Evolutionary conservation across 1,140 invertebrate species (phyloP).

Genomic region (Anthonomus grandis): DNA sequence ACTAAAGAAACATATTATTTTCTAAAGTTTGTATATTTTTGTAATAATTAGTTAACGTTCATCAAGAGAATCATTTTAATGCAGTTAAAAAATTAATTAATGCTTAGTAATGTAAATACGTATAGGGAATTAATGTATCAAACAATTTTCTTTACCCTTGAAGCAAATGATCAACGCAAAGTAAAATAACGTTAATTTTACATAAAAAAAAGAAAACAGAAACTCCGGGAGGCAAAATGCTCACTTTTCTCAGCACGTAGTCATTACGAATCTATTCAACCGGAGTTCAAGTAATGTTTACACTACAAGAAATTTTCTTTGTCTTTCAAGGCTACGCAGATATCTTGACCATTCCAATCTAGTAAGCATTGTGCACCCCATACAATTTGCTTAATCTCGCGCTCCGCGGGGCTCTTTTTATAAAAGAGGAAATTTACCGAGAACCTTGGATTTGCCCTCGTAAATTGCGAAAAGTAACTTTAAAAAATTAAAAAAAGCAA

Average conservation of each 20-base stretch:
- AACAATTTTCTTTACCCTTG: too few species aligned
- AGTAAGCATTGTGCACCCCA: conserved; percentile 22
- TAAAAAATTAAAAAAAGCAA: not conserved
- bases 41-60: too few species aligned
- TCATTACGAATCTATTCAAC: conserved; percentile 3
- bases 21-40: too few species aligned
- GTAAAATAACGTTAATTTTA: too few species aligned
- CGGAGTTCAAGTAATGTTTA: conserved; percentile 21
- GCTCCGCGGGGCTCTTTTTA: conserved; percentile 11
- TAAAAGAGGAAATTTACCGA: conserved; percentile 16
- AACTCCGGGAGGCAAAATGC: too few species aligned
- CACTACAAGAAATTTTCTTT: conserved; percentile 12
- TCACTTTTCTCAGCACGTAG: conserved; percentile 3
- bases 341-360: conserved; percentile 26
- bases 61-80: too few species aligned
- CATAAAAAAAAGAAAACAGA: too few species aligned
- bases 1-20: too few species aligned
- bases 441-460: conserved; percentile 4
- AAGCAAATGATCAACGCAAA: too few species aligned
- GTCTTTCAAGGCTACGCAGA: conserved; percentile 23
- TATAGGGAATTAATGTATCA: too few species aligned
- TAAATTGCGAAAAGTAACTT: conserved; percentile 3
- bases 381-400: conserved; percentile 19
- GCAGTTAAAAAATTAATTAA: too few species aligned
- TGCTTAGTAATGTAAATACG: too few species aligned